These are phyloP conservation scores for Mobula birostris DNA, from an alignment of 2,113 vertebrate species.

Conservation along the genomic window DNA sequence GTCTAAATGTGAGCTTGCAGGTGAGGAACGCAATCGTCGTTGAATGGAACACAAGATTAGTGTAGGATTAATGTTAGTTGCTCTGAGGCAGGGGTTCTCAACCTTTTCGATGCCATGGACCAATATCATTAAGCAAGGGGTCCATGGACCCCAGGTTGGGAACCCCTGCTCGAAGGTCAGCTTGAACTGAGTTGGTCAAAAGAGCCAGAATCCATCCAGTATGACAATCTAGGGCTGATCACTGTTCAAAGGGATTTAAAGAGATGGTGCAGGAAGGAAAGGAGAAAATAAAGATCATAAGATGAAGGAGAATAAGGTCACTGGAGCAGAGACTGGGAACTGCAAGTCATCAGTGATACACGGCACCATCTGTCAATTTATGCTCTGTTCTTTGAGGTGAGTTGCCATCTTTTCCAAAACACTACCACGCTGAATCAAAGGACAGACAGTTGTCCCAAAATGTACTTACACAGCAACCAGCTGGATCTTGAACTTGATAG, in stretches of 20 bases:
- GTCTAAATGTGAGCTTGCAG: too few relatives aligned
- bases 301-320: neutral
- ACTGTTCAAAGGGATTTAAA: neutral
- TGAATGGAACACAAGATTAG: too few relatives aligned
- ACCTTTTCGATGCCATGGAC: too few relatives aligned
- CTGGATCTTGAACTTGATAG: constrained; percentile 99
- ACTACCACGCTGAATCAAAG: neutral
- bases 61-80: too few relatives aligned
- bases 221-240: neutral
- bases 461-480: constrained; percentile 92
- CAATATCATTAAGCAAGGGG: too few relatives aligned
- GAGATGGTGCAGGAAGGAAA: neutral
- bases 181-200: too few relatives aligned
- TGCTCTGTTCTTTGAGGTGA: neutral
- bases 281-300: neutral
- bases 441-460: neutral
- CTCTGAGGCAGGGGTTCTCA: too few relatives aligned
- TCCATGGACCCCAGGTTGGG: too few relatives aligned
- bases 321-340: neutral
- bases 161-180: too few relatives aligned
- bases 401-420: too few relatives aligned
- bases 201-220: too few relatives aligned
- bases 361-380: neutral
- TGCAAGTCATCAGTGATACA: neutral
- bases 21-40: too few relatives aligned